Conservation (phyloP, 1,140 invertebrate genomes). For the Laodelphax striatellus region DNA sequence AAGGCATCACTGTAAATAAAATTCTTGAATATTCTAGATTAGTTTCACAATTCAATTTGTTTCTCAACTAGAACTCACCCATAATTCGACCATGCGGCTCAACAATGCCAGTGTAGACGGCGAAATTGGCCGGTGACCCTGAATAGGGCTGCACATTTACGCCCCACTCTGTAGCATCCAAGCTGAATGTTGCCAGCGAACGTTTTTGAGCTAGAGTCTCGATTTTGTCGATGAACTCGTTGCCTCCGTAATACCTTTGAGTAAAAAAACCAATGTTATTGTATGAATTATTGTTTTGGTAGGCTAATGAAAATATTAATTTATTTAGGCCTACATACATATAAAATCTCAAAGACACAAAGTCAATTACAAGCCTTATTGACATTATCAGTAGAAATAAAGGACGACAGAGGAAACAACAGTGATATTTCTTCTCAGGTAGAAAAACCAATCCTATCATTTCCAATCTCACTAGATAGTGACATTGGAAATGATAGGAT, state of each 20-base stretch:
- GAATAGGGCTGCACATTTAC: constrained; percentile 97
- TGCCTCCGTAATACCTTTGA: constrained; percentile 86
- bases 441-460: too few relatives aligned
- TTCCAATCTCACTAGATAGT: too few relatives aligned
- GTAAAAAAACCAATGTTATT: background rate
- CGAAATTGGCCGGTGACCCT: constrained; percentile 95
- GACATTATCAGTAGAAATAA: too few relatives aligned
- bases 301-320: constrained; percentile 15
- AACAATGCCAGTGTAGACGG: constrained; percentile 78
- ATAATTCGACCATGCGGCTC: constrained; percentile 93
- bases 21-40: too few relatives aligned
- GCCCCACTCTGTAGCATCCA: constrained; percentile 85
- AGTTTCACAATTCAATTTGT: too few relatives aligned
- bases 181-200: constrained; percentile 68
- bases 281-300: too few relatives aligned
- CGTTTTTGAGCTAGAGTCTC: constrained; percentile 82
- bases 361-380: too few relatives aligned
- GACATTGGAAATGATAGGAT: too few relatives aligned
- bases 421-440: too few relatives aligned
- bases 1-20: background rate
- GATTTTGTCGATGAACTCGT: constrained; percentile 91
- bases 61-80: constrained; percentile 40
- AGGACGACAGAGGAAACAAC: too few relatives aligned
- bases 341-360: too few relatives aligned
- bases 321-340: too few relatives aligned